Base-by-base conservation (phyloP, 2,888 invertebrate species). In the Epiperipatus broadwayi region DNA sequence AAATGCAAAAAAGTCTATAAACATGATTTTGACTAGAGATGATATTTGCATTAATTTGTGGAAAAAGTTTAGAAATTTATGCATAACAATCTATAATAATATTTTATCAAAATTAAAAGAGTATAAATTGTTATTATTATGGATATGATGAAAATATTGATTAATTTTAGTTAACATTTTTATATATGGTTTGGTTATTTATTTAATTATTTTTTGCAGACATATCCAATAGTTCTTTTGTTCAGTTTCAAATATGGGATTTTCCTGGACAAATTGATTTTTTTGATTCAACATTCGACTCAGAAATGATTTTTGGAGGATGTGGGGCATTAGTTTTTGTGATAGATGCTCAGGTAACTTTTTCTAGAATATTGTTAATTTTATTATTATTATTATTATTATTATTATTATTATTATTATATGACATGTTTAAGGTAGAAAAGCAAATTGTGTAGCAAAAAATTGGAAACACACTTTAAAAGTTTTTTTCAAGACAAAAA, bases 231-330 rank as follows among this genome's bases (percentile, higher is more conserved):
- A 77, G 78, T 33, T 78, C 95, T 52, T 99, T 99, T 69, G 91
- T 99, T 36, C 93, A 95, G 59, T 97, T 97, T 65, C 89, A 95
- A 73, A 93, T 97, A 47, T 93, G 93, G 85, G 97, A 99, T 59
- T 89, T 97, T 61, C 97, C 97, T 4, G 97, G 95, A 1, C 95
- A 99, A 62, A 85, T 95, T 48, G 91, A 95, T 59, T 89, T 91
- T 55, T 85, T 93, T 60, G 91, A 95, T 66, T 78, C 84, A 21
- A 77, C 80, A 7, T 91, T 91, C 63, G 91, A 95, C 64, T 80
- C 83, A 10, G 87, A 91, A 50, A 78, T 78, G 66, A 89, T 93
- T 53, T 95, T 95, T 66, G 83, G 87, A 32, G 84, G 87, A 16
- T 93, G 91, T 64, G 93, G 91, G 39, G 95, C 97, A 34, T 65